Evolutionary conservation across 2,797 vertebrate species (phyloP).

Genomic region (Limnodromus scolopaceus): DNA sequence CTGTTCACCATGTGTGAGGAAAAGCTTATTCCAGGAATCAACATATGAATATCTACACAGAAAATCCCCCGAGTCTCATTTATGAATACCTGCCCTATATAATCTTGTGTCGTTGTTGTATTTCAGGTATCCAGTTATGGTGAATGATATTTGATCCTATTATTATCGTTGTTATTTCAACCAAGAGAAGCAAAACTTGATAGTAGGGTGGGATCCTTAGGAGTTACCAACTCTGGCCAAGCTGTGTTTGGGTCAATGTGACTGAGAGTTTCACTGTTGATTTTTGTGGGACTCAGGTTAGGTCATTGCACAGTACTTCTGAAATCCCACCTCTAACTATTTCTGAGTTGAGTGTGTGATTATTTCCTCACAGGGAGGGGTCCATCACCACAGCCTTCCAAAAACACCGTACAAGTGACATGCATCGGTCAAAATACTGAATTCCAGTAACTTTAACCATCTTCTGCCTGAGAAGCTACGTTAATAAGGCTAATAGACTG

Average conservation of each 20-base stretch:
- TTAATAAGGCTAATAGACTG: not conserved
- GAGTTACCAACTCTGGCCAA: not conserved
- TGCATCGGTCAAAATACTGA: not conserved
- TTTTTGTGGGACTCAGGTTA: slow-evolving; percentile 45
- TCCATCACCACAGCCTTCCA: slow-evolving; percentile 57
- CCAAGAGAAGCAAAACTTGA: not conserved
- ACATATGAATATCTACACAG: fast-evolving
- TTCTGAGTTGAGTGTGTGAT: slow-evolving; percentile 59
- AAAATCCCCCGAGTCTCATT: not conserved
- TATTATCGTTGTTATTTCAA: not conserved
- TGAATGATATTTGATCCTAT: not conserved
- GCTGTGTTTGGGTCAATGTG: not conserved
- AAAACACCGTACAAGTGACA: not conserved
- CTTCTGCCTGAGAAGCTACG: not conserved
- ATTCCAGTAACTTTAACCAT: not conserved
- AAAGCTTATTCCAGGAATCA: not conserved
- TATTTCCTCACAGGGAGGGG: slow-evolving; percentile 58
- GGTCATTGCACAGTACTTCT: slow-evolving; percentile 18
- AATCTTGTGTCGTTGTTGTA: not conserved
- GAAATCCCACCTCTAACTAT: slow-evolving; percentile 56
- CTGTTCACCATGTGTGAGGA: not conserved
- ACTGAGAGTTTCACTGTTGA: slow-evolving; percentile 53
- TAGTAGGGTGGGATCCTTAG: slow-evolving; percentile 35
- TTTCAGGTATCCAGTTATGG: not conserved
- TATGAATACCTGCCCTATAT: not conserved